Evolutionary conservation across 2,797 vertebrate genomes (phyloP).

Genomic region (Cetoscarus ocellatus): DNA sequence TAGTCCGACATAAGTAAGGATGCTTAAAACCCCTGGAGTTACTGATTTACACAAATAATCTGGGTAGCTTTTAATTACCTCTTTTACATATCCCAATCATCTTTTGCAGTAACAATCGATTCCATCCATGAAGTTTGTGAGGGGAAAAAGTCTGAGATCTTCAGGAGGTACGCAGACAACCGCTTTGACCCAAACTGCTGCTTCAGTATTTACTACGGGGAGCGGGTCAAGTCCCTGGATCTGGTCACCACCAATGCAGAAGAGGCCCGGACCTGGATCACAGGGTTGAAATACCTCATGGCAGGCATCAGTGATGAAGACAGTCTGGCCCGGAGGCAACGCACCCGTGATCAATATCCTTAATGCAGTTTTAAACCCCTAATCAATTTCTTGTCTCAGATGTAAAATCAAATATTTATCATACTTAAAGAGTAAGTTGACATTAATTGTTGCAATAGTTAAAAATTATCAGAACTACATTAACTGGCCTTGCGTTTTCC

Average conservation of each 20-base stretch:
- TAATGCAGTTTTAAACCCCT: conserved; percentile 20
- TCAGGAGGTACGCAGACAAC: conserved; percentile 91
- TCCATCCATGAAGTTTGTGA: conserved; percentile 97
- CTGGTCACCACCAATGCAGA: conserved; percentile 91
- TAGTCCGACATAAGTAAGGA: no score
- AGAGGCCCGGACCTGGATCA: conserved; percentile 95
- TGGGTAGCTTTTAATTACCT: not conserved
- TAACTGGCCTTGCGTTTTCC: conserved; percentile 22
- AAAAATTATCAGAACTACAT: not conserved
- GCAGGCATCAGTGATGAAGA: conserved; percentile 98
- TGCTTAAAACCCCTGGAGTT: no score
- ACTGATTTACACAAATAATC: no score
- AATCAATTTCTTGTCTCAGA: not conserved
- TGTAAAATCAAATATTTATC: not conserved
- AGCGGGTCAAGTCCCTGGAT: conserved; percentile 93
- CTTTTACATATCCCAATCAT: not conserved
- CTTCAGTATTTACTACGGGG: conserved; percentile 96
- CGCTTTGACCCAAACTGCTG: conserved; percentile 96
- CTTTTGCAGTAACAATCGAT: conserved; percentile 92
- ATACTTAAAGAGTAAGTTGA: not conserved
- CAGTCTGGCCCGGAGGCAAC: conserved; percentile 93
- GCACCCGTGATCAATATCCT: conserved; percentile 99
- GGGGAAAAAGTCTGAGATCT: conserved; percentile 95
- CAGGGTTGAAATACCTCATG: conserved; percentile 95
- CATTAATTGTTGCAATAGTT: not conserved